Evolutionary conservation across 1,140 invertebrate genomes (phyloP).

Genomic region (Zophobas atratus): DNA sequence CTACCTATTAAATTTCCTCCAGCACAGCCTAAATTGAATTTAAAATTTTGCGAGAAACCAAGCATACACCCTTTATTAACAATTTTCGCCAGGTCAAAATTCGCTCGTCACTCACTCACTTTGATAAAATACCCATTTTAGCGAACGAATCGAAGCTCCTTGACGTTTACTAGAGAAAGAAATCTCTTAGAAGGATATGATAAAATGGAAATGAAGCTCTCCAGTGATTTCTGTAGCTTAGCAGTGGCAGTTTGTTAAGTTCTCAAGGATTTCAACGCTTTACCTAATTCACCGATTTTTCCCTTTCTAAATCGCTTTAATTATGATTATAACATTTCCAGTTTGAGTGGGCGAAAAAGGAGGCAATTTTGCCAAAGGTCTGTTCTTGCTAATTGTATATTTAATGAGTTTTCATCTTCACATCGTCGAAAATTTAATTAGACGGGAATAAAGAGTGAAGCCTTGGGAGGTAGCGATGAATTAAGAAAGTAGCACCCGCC

Average conservation of each 20-base stretch:
- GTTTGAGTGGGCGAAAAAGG: neutral
- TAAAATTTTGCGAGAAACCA: too few relatives aligned
- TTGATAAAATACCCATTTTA: conserved; percentile 23
- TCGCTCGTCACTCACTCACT: neutral
- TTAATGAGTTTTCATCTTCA: conserved; percentile 32
- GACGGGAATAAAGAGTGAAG: conserved; percentile 24
- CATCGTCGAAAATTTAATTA: conserved; percentile 26
- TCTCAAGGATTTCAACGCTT: conserved; percentile 7
- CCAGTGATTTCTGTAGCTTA: conserved; percentile 26
- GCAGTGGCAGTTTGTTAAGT: conserved; percentile 34
- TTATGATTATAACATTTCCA: conserved; percentile 34
- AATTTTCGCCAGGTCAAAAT: too few relatives aligned
- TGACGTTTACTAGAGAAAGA: conserved; percentile 27
- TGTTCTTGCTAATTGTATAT: conserved; percentile 26
- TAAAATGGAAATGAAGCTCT: conserved; percentile 43
- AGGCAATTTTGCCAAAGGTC: conserved; percentile 20
- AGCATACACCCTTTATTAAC: too few relatives aligned
- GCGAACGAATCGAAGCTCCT: conserved; percentile 23
- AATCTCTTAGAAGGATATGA: conserved; percentile 42
- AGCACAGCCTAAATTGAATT: too few relatives aligned
- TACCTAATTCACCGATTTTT: neutral
- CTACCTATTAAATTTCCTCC: too few relatives aligned
- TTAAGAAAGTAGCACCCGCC: neutral
- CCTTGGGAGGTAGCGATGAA: neutral
- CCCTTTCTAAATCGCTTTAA: conserved; percentile 22